A percentile compares a stretch with the other conserved stretches of the same genome.
Evolutionary conservation across 2,888 invertebrate species (phyloP).

Genomic region (Salticus scenicus): DNA sequence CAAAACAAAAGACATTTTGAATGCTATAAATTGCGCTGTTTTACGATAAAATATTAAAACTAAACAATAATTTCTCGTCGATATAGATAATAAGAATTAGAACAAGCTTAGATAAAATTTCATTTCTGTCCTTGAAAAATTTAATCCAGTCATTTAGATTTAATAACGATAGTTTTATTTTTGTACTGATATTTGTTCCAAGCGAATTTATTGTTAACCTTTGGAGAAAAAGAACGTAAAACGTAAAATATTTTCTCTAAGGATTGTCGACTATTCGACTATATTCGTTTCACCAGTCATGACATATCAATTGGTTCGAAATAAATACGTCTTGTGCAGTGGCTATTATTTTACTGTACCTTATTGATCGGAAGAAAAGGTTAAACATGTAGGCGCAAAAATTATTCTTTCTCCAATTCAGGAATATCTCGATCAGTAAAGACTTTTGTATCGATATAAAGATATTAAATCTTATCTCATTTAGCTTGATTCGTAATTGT

Average conservation of each 20-base stretch:
- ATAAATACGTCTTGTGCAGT: conserved; percentile 21
- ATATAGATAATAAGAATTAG: neutral
- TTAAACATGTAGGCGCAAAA: too few relatives aligned
- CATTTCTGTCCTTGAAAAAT: neutral
- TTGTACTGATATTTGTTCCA: neutral
- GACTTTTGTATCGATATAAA: too few relatives aligned
- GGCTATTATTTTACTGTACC: conserved; percentile 9
- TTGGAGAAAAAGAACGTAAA: conserved; percentile 22
- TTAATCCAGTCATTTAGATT: conserved; percentile 13
- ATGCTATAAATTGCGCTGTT: neutral
- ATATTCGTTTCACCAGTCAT: conserved; percentile 23
- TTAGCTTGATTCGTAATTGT: too few relatives aligned
- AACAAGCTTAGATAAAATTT: neutral
- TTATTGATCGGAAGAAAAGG: neutral
- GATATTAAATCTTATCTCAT: too few relatives aligned
- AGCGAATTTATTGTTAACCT: conserved; percentile 11
- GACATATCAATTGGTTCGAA: conserved; percentile 44
- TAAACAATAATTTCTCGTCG: neutral
- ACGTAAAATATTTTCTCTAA: conserved; percentile 37
- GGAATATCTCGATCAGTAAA: too few relatives aligned
- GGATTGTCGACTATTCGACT: conserved; percentile 24
- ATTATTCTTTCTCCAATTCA: too few relatives aligned
- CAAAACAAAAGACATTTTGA: neutral
- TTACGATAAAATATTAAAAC: neutral
- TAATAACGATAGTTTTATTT: conserved; percentile 15